These are phyloP conservation scores for Oxytorus armatus DNA, from an alignment of 2,888 invertebrate species.

Conservation along the genomic window DNA sequence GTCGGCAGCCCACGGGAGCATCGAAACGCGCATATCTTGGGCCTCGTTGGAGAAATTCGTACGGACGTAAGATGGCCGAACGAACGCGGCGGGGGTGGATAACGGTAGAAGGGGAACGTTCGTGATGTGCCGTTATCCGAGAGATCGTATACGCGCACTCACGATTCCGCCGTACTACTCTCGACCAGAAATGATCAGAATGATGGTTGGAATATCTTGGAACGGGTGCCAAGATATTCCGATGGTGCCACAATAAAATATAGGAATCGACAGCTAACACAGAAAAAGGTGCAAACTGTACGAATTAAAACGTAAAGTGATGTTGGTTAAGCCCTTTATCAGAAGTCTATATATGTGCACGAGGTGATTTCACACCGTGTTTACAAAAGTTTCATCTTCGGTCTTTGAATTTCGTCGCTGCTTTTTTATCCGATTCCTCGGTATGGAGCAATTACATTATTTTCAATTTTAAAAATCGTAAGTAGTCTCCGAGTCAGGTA, in stretches of 20 bases:
- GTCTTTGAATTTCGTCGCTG: no score
- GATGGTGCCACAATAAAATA: not conserved
- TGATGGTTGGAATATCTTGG: slow-evolving; percentile 6
- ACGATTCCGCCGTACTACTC: slow-evolving; percentile 1
- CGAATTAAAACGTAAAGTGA: not conserved
- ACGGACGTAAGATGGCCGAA: slow-evolving; percentile 70
- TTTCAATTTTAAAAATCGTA: no score
- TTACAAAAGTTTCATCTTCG: no score
- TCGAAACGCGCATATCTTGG: slow-evolving; percentile 29
- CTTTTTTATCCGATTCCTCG: no score
- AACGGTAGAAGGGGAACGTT: slow-evolving; percentile 39
- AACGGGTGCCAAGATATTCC: slow-evolving; percentile 21
- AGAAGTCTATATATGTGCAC: not conserved
- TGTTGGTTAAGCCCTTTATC: not conserved
- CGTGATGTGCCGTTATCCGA: slow-evolving; percentile 73
- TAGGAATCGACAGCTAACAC: not conserved
- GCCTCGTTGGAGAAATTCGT: slow-evolving; percentile 70
- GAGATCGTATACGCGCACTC: slow-evolving; percentile 46
- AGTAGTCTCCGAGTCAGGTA: no score
- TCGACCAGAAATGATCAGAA: not conserved
- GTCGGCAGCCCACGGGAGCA: slow-evolving; percentile 4
- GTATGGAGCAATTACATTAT: no score
- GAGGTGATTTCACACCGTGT: no score
- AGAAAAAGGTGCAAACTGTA: not conserved
- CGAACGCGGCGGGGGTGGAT: slow-evolving; percentile 4